phyloP scores from a whole-genome alignment of 2,113 vertebrate genomes.

The Rana temporaria region DNA sequence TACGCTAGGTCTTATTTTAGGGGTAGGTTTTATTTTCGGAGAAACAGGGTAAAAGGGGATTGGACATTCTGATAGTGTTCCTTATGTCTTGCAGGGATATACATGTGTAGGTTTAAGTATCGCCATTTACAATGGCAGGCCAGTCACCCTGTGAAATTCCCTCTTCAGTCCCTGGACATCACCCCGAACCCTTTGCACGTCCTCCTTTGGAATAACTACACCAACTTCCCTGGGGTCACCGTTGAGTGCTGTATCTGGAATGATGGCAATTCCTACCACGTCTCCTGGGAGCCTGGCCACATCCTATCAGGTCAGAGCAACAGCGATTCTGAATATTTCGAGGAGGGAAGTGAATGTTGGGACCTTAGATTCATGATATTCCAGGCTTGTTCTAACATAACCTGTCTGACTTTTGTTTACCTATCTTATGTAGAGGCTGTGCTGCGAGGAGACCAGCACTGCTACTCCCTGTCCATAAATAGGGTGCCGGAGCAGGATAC shows the following conservation, averaged over 20 bases:
- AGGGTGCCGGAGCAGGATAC: conserved; percentile 55
- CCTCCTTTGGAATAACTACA: conserved; percentile 55
- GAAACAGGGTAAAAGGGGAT: no score
- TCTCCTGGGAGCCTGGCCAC: conserved; percentile 59
- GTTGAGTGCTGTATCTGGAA: conserved; percentile 64
- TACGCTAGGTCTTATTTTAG: no score
- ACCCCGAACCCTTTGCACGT: conserved; percentile 40
- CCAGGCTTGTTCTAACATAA: no score
- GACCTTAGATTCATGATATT: no score
- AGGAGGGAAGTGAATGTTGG: no score
- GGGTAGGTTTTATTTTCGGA: no score
- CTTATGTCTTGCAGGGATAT: conserved; percentile 61
- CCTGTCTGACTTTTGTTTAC: not conserved
- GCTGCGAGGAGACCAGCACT: not conserved
- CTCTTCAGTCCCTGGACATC: conserved; percentile 56
- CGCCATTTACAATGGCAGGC: conserved; percentile 50
- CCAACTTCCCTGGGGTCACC: conserved; percentile 37
- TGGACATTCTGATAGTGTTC: no score
- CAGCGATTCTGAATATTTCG: no score
- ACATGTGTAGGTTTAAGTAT: conserved; percentile 59
- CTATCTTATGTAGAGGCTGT: conserved; percentile 28
- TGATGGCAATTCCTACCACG: conserved; percentile 5
- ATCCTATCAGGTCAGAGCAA: conserved; percentile 41
- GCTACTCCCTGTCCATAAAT: conserved; percentile 49
- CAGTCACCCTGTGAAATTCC: conserved; percentile 44